Evolutionary conservation across 2,113 vertebrate species (phyloP).

Genomic region (Dicaeum eximium): DNA sequence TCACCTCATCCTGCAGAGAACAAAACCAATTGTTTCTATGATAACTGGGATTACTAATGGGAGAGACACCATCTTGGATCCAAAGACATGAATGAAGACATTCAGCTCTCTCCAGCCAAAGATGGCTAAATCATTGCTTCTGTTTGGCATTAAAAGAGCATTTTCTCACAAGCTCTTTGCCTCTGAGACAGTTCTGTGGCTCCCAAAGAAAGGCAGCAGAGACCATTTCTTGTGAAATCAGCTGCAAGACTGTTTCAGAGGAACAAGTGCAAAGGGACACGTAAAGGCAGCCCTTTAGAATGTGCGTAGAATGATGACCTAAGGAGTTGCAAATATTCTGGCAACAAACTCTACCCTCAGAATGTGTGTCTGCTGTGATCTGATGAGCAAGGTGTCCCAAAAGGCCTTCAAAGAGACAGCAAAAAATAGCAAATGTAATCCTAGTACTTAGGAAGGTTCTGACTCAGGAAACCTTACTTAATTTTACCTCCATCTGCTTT

Average conservation of each 20-base stretch:
- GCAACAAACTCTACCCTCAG: not conserved
- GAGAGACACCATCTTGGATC: not conserved
- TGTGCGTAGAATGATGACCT: not conserved
- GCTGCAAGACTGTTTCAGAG: not conserved
- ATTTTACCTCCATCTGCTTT: not conserved
- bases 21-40: not conserved
- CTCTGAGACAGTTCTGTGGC: not conserved
- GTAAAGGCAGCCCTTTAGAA: not conserved
- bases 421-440: not conserved
- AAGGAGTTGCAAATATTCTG: not conserved
- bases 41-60: not conserved
- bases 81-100: not conserved
- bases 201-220: not conserved
- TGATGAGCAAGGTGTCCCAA: not conserved
- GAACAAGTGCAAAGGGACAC: not conserved
- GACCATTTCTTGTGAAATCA: not conserved
- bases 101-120: not conserved
- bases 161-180: not conserved
- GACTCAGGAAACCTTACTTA: not conserved
- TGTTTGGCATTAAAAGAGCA: not conserved
- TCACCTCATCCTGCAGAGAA: not conserved
- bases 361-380: not conserved
- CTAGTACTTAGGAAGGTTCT: not conserved
- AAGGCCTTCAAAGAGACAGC: not conserved
- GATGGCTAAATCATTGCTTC: not conserved